Conservation (phyloP, 2,113 vertebrate species). For the Pantherophis guttatus region DNA sequence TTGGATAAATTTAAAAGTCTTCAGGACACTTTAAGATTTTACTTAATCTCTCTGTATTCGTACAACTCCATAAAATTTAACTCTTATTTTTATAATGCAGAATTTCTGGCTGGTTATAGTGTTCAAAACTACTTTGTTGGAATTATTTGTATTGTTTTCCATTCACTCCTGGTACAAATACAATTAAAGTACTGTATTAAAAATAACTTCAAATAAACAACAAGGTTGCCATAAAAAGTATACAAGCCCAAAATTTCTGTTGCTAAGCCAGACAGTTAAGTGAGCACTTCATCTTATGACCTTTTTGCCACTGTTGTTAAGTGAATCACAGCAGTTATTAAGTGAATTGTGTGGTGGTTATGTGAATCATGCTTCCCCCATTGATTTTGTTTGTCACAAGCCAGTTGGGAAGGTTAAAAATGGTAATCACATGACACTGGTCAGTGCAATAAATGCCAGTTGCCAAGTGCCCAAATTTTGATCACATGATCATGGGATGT, state of each 20-base stretch:
- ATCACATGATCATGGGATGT: background rate
- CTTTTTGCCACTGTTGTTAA: background rate
- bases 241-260: background rate
- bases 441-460: too few species aligned
- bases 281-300: background rate
- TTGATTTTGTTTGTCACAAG: background rate
- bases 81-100: background rate
- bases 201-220: background rate
- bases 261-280: background rate
- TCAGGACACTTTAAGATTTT: background rate
- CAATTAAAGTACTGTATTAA: background rate
- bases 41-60: background rate
- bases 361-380: background rate
- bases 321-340: background rate
- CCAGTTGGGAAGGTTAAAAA: too few species aligned
- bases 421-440: too few species aligned
- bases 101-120: background rate
- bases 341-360: background rate
- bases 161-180: background rate
- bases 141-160: background rate
- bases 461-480: too few species aligned
- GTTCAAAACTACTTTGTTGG: background rate
- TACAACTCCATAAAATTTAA: background rate
- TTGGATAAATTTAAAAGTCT: background rate
- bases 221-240: background rate